Evolutionary conservation across 2,113 vertebrate species (phyloP).

Genomic region (Oreochromis tanganicae): DNA sequence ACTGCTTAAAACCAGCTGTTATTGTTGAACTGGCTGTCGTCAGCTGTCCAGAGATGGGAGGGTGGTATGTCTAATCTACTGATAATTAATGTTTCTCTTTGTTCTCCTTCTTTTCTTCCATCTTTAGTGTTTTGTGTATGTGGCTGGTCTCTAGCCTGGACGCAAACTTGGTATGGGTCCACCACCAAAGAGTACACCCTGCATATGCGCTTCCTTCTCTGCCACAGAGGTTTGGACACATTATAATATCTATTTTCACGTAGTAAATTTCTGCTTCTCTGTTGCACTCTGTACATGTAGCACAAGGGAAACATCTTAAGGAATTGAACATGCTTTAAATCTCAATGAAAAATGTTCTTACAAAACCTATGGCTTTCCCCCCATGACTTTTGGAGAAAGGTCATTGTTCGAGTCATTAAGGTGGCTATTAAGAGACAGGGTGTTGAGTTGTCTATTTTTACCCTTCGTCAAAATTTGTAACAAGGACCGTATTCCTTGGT

Average conservation of each 20-base stretch:
- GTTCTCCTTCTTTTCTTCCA: not conserved
- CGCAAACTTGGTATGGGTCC: not conserved
- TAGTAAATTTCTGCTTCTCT: not conserved
- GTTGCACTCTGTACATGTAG: not conserved
- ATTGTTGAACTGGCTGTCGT: not conserved
- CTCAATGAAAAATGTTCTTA: not conserved
- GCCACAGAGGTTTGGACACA: not conserved
- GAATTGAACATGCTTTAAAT: not conserved
- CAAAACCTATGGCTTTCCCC: not conserved
- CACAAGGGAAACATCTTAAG: not conserved
- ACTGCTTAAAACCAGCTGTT: not conserved
- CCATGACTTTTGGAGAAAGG: not conserved
- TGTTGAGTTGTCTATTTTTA: not conserved
- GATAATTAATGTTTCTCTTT: not conserved
- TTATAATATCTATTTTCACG: not conserved
- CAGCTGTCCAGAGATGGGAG: fast-evolving
- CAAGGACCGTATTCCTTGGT: not conserved
- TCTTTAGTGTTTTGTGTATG: not conserved
- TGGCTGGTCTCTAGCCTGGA: not conserved
- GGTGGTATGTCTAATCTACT: not conserved
- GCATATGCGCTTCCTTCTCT: not conserved
- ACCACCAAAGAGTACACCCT: not conserved
- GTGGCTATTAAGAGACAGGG: not conserved
- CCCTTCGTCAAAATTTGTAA: not conserved
- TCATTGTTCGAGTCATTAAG: not conserved